Percentiles rank a stretch among this genome's conserved stretches.
These are phyloP conservation scores for Allolobophora icterica DNA, from an alignment of 2,888 invertebrate genomes.

Conservation along the genomic window DNA sequence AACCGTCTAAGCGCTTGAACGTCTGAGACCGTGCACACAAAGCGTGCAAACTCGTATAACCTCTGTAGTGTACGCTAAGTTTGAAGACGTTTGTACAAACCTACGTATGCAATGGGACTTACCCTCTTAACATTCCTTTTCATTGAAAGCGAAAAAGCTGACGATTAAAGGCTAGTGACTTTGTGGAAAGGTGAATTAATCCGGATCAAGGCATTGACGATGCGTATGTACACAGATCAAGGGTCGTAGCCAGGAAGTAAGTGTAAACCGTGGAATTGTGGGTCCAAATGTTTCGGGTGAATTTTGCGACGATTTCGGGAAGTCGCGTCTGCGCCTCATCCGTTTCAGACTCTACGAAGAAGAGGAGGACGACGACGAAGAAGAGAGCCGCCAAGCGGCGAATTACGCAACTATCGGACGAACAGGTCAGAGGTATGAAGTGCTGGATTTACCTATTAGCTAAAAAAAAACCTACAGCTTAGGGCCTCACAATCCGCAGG, in stretches of 20 bases:
- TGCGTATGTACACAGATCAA: background rate
- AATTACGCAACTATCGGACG: background rate
- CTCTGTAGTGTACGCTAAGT: no score
- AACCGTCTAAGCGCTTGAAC: no score
- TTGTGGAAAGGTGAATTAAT: no score
- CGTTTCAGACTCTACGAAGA: background rate
- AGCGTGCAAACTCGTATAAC: no score
- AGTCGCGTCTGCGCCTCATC: background rate
- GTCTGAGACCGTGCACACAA: no score
- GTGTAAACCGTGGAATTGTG: background rate
- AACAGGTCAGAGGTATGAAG: background rate
- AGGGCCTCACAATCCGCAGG: no score
- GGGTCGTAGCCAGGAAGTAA: background rate
- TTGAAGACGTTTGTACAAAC: background rate
- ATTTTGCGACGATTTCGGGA: background rate
- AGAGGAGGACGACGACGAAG: background rate
- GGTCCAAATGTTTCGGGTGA: background rate
- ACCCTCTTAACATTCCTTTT: background rate
- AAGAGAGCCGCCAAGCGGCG: background rate
- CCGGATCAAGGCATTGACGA: background rate
- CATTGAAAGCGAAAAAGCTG: background rate
- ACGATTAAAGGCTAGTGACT: no score
- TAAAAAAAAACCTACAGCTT: no score
- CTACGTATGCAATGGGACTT: background rate
- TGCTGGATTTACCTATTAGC: no score